These are phyloP conservation scores for Proctacanthus coquilletti DNA, from an alignment of 1,140 invertebrate species.

Conservation along the genomic window DNA sequence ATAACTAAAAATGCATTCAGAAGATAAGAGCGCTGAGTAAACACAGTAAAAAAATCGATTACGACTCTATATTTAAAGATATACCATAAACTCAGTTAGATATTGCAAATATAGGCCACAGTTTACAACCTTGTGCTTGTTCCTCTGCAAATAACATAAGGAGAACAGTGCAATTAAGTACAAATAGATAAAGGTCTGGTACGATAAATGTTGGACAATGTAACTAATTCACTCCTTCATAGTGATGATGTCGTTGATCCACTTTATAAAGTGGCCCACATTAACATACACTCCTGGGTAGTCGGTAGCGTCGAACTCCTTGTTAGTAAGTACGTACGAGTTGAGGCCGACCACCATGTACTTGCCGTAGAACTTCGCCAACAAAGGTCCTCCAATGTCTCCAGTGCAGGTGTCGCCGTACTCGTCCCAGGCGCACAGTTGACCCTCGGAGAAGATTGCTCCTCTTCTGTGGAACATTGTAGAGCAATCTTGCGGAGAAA, in stretches of 20 bases:
- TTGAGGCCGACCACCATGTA: constrained; percentile 1
- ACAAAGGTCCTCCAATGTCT: constrained; percentile 1
- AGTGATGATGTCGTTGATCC: constrained; percentile 2
- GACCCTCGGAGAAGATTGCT: background rate
- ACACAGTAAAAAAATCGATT: too few species aligned
- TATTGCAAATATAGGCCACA: too few species aligned
- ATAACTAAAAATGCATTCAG: too few species aligned
- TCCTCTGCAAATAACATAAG: too few species aligned
- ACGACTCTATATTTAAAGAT: too few species aligned
- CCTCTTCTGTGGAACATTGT: constrained; percentile 1
- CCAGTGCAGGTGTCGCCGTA: constrained; percentile 1
- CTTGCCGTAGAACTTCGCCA: background rate
- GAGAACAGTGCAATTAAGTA: too few species aligned
- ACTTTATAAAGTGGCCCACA: background rate
- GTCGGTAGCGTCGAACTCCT: background rate
- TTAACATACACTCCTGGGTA: background rate
- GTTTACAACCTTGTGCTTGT: too few species aligned
- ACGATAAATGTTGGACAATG: too few species aligned
- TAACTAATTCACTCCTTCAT: background rate
- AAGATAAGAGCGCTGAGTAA: too few species aligned
- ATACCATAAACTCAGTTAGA: too few species aligned
- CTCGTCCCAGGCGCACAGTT: constrained; percentile 3
- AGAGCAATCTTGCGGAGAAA: constrained; percentile 2
- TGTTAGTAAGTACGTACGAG: background rate
- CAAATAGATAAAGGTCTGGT: too few species aligned